These are phyloP conservation scores for Hypanus sabinus DNA, from an alignment of 2,113 vertebrate genomes.

Conservation along the genomic window DNA sequence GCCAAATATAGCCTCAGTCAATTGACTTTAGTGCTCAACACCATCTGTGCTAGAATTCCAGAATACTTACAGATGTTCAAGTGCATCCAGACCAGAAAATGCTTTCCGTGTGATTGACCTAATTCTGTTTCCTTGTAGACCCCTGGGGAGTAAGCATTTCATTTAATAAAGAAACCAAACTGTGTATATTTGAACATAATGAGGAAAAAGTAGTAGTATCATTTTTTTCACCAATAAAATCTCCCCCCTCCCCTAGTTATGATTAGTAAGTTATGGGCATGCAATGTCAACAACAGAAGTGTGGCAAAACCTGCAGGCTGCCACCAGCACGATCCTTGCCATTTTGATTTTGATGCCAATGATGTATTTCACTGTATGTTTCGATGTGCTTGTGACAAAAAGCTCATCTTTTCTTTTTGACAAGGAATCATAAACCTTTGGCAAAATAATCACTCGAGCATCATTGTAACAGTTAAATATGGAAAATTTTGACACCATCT, in stretches of 20 bases:
- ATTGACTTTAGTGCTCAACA: constrained; percentile 24
- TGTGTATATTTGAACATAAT: not conserved
- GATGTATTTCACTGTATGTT: too few relatives aligned
- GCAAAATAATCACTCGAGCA: not conserved
- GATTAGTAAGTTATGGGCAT: too few relatives aligned
- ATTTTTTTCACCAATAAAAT: too few relatives aligned
- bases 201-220: not conserved
- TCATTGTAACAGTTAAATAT: not conserved
- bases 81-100: constrained; percentile 83
- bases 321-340: too few relatives aligned
- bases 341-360: too few relatives aligned
- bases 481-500: not conserved
- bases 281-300: too few relatives aligned
- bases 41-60: not conserved
- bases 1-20: not conserved
- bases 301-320: too few relatives aligned
- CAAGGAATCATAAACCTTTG: not conserved
- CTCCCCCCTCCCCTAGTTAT: too few relatives aligned
- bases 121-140: constrained; percentile 88
- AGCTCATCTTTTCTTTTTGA: not conserved
- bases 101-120: constrained; percentile 93
- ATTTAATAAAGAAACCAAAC: not conserved
- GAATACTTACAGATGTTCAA: constrained; percentile 85
- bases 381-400: too few relatives aligned
- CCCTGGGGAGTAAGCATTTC: constrained; percentile 54